Conservation (phyloP, 2,797 vertebrate species). For the Acropternis orthonyx region DNA sequence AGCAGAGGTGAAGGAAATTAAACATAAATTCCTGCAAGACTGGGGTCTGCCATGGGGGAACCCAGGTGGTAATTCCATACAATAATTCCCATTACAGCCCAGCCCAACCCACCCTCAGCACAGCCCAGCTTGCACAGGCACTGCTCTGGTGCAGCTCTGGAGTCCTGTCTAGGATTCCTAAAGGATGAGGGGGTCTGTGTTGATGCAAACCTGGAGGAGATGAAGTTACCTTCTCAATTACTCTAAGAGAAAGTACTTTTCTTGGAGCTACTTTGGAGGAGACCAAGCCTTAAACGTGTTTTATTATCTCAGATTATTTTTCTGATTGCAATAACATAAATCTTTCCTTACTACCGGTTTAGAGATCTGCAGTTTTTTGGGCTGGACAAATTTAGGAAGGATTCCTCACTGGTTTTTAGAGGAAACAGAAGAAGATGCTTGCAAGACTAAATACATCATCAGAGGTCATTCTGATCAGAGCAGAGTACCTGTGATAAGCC, state of each 20-base stretch:
- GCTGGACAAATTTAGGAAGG: not conserved
- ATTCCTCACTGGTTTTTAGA: not conserved
- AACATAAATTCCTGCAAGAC: not conserved
- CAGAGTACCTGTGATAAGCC: not conserved
- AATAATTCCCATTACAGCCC: rapidly evolving
- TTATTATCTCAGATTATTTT: not conserved
- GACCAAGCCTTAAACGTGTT: not conserved
- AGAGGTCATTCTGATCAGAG: not conserved
- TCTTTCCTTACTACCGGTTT: not conserved
- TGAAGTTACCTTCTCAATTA: not conserved
- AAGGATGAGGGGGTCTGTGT: not conserved
- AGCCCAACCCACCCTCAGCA: not conserved
- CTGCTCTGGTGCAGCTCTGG: not conserved
- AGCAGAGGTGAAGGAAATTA: not conserved
- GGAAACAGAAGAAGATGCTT: not conserved
- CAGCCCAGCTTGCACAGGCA: not conserved
- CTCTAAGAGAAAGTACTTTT: not conserved
- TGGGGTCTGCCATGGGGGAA: not conserved
- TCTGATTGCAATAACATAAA: not conserved
- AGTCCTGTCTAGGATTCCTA: not conserved
- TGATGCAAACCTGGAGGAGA: not conserved
- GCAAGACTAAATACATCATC: not conserved
- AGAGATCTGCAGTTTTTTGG: not conserved
- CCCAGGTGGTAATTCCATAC: not conserved
- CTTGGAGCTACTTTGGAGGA: not conserved